A percentile compares a stretch with the other conserved stretches of the same genome.
Evolutionary conservation across 1,140 invertebrate genomes (phyloP).

Genomic region (Eufriesea mexicana): DNA sequence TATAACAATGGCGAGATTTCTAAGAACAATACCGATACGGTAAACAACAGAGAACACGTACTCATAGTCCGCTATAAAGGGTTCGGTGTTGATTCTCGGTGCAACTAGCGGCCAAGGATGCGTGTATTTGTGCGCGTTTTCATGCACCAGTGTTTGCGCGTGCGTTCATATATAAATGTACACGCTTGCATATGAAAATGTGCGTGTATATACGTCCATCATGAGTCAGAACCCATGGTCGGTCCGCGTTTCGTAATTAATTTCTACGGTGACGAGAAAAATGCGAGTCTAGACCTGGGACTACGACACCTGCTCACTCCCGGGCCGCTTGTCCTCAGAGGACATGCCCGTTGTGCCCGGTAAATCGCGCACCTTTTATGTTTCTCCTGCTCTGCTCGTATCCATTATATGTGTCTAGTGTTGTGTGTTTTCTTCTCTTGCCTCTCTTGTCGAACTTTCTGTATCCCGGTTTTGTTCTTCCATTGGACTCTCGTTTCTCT

Average conservation of each 20-base stretch:
- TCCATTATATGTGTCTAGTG: slow-evolving; percentile 39
- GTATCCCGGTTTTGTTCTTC: not conserved
- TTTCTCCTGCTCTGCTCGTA: slow-evolving; percentile 27
- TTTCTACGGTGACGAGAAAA: slow-evolving; percentile 54
- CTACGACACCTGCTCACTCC: slow-evolving; percentile 46
- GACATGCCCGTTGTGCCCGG: slow-evolving; percentile 59
- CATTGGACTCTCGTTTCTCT: not conserved
- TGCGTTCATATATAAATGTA: not conserved
- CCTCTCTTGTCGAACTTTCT: not conserved
- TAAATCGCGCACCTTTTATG: slow-evolving; percentile 45
- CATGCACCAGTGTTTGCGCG: slow-evolving; percentile 21
- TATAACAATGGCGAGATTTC: slow-evolving; percentile 14
- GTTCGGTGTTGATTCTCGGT: slow-evolving; percentile 10
- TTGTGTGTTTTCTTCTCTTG: slow-evolving; percentile 20
- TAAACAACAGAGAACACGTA: not conserved
- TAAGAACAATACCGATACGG: slow-evolving; percentile 9
- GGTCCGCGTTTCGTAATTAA: slow-evolving; percentile 68
- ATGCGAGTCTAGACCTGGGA: slow-evolving; percentile 55
- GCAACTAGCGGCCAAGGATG: slow-evolving; percentile 33
- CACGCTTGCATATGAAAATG: not conserved
- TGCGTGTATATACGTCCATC: slow-evolving; percentile 62
- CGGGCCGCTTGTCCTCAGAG: slow-evolving; percentile 44
- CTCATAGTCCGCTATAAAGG: slow-evolving; percentile 17
- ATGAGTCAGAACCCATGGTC: slow-evolving; percentile 72
- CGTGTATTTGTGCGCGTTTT: slow-evolving; percentile 37